Evolutionary conservation across 2,113 vertebrate genomes (phyloP).

Genomic region (Donacobius atricapilla): DNA sequence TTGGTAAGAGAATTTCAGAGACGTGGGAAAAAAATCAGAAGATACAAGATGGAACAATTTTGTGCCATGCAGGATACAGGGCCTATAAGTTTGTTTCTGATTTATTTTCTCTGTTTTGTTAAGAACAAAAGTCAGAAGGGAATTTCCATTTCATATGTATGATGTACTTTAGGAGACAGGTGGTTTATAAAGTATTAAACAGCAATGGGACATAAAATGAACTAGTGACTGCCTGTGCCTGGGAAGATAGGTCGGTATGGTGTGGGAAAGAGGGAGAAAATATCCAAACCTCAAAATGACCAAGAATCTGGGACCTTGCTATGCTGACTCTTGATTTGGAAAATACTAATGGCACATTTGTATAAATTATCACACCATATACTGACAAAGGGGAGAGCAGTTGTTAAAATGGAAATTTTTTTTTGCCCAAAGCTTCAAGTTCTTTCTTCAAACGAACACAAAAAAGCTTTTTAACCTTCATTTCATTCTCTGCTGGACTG

Average conservation of each 20-base stretch:
- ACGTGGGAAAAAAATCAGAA: neutral
- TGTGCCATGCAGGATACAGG: neutral
- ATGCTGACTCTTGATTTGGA: neutral
- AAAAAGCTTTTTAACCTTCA: neutral
- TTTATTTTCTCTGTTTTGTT: neutral
- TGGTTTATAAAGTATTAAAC: neutral
- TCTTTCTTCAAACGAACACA: neutral
- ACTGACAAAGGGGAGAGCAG: neutral
- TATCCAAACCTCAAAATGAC: neutral
- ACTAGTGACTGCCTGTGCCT: neutral
- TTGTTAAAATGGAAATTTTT: neutral
- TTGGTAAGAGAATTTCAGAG: conserved; percentile 4
- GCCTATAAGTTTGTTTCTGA: neutral
- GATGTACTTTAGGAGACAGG: neutral
- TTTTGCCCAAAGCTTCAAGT: neutral
- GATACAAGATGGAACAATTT: neutral
- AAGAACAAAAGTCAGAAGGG: neutral
- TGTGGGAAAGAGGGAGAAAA: neutral
- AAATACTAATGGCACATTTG: neutral
- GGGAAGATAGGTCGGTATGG: neutral
- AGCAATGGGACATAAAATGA: neutral
- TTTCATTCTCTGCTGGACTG: neutral
- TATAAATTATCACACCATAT: neutral
- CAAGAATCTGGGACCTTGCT: neutral
- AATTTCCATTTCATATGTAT: neutral